phyloP scores from a whole-genome alignment of 2,797 vertebrate species.

The Lithobates pipiens region DNA sequence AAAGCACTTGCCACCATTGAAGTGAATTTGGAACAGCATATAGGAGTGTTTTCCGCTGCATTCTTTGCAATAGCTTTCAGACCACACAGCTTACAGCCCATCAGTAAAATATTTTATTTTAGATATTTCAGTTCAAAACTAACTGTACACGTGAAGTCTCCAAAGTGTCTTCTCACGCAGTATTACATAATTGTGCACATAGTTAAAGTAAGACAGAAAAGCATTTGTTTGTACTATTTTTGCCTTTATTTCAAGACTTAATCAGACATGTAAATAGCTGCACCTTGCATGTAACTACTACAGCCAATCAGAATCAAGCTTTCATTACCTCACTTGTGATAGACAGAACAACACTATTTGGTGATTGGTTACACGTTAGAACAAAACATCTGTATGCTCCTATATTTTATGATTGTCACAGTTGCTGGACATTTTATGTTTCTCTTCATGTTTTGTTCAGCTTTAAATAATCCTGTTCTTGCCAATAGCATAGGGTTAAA shows the following conservation, averaged over 20 bases:
- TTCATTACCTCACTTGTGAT: too few species aligned
- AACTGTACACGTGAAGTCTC: too few species aligned
- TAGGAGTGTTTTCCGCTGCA: too few species aligned
- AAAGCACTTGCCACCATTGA: too few species aligned
- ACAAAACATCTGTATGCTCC: neutral
- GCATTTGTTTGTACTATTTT: neutral
- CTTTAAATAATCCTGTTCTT: neutral
- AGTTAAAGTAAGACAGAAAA: too few species aligned
- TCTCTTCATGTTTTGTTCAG: neutral
- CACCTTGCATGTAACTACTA: neutral
- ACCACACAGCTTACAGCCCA: neutral
- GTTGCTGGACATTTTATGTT: neutral
- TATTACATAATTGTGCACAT: neutral
- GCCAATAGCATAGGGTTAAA: slow-evolving; percentile 23
- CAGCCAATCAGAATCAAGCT: neutral
- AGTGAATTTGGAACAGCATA: too few species aligned
- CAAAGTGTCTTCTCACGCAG: neutral
- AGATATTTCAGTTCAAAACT: too few species aligned
- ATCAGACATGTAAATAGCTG: too few species aligned
- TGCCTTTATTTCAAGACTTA: neutral
- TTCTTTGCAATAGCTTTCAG: too few species aligned
- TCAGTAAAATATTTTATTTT: too few species aligned
- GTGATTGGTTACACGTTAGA: neutral
- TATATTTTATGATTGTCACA: neutral
- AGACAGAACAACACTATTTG: neutral